Percentiles rank a stretch among this genome's conserved stretches.
phyloP scores from a whole-genome alignment of 2,113 vertebrate species.

The Origma solitaria region DNA sequence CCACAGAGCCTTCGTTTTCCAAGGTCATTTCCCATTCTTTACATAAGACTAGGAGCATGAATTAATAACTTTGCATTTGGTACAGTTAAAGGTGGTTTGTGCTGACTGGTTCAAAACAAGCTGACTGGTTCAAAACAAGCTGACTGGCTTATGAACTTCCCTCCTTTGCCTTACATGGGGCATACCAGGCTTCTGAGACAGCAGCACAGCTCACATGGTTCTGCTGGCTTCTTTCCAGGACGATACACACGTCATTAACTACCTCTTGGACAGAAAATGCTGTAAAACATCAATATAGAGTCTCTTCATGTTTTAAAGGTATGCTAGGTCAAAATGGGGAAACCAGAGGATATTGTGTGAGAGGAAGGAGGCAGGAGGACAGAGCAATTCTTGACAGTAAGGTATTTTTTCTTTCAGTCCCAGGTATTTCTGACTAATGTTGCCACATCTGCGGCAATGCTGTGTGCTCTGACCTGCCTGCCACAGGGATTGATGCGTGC shows the following conservation, averaged over 20 bases:
- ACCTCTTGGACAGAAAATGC: background rate
- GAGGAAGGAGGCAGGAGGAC: background rate
- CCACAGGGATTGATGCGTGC: fast-evolving
- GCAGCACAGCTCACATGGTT: background rate
- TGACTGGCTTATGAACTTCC: background rate
- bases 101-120: background rate
- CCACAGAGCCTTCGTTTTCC: background rate
- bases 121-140: background rate
- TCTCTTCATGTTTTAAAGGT: background rate
- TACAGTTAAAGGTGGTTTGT: background rate
- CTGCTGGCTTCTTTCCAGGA: background rate
- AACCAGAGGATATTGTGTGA: background rate
- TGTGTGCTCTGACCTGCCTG: background rate
- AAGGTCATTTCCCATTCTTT: background rate
- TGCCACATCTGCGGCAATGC: background rate
- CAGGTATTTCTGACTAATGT: background rate
- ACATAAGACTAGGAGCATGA: background rate
- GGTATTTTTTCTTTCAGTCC: background rate
- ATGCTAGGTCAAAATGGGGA: background rate
- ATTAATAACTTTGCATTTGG: background rate
- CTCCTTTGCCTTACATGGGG: background rate
- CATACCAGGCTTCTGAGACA: background rate
- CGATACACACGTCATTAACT: background rate
- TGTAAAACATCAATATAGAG: background rate
- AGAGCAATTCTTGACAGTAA: background rate